Evolutionary conservation across 2,888 invertebrate species (phyloP), one percentile per base, ranked within the genome.

Genomic region (Ochropleura plecta): DNA sequence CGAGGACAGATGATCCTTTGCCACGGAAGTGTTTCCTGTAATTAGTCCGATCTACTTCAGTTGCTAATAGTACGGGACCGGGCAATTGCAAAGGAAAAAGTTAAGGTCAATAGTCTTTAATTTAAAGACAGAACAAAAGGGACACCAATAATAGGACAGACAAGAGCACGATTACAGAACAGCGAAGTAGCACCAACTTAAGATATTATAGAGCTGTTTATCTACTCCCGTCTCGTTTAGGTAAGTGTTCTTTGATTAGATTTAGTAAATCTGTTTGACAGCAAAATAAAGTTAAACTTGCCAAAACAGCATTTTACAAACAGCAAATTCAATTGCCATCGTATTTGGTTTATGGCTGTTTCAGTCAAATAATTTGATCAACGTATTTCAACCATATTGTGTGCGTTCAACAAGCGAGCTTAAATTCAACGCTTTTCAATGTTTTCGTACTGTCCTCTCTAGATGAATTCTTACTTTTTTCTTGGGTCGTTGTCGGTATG

Each of bases 61-160:
- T 90, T 89, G 91, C 90, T 92, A 90, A 90, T 90, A 90, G 90
- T 86, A 89, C 83, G 77, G 81, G 70, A 81, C 82, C 79, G 81
- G 70, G 78, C 84, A 87, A 78, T 82, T 86, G 84, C 86, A 90
- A 89, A 91, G 91, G 91, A 93, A 93, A 88, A 94, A 93, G 93
- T 93, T 92, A 91, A 91, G 92, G 92, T 92, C 93, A 92, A 92
- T 92, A 93, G 92, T 93, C 94, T 95, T 94, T 95, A 95, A 95
- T 95, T 95, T 93, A 93, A 92, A 93, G 91, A 90, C 88, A 81
- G 92, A 90, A 94, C 93, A 94, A 95, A 95, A 91, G 92, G 91
- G 91, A 93, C 93, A 90, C 93, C 93, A 92, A 94, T 94, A 93
- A 93, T 93, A 92, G 91, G 88, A 92, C 86, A 90, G 91, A 91